These are phyloP conservation scores for Apis cerana DNA, from an alignment of 1,140 invertebrate species.

Conservation along the genomic window DNA sequence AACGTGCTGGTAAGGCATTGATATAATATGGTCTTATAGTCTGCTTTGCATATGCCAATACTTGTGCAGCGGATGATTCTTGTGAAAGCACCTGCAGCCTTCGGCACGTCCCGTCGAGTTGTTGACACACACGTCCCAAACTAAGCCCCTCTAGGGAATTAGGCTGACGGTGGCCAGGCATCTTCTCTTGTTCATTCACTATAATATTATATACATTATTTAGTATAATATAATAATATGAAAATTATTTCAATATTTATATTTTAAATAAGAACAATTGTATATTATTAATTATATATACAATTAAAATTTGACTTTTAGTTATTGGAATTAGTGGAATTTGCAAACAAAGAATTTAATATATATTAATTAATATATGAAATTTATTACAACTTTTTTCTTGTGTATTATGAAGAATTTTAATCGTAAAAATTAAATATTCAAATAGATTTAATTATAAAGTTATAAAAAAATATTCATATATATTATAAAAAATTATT, in stretches of 20 bases:
- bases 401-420: too few relatives aligned
- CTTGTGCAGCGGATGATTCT: slow-evolving; percentile 77
- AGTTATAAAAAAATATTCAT: not conserved
- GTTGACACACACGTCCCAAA: slow-evolving; percentile 77
- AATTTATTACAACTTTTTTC: not conserved
- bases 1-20: slow-evolving; percentile 72
- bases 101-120: slow-evolving; percentile 78
- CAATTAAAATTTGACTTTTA: not conserved
- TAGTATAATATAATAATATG: not conserved
- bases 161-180: slow-evolving; percentile 81
- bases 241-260: not conserved
- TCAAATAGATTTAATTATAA: not conserved
- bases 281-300: too few relatives aligned
- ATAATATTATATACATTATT: slow-evolving; percentile 33
- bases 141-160: slow-evolving; percentile 76
- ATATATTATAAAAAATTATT: not conserved
- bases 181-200: slow-evolving; percentile 72
- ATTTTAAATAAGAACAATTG: too few relatives aligned
- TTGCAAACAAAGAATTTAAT: not conserved
- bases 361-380: too few relatives aligned
- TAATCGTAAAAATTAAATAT: not conserved
- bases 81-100: slow-evolving; percentile 78
- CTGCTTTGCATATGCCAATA: slow-evolving; percentile 74
- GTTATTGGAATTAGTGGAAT: not conserved
- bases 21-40: slow-evolving; percentile 79